phyloP scores from a whole-genome alignment of 2,797 vertebrate genomes.

The Pteronotus mesoamericanus region DNA sequence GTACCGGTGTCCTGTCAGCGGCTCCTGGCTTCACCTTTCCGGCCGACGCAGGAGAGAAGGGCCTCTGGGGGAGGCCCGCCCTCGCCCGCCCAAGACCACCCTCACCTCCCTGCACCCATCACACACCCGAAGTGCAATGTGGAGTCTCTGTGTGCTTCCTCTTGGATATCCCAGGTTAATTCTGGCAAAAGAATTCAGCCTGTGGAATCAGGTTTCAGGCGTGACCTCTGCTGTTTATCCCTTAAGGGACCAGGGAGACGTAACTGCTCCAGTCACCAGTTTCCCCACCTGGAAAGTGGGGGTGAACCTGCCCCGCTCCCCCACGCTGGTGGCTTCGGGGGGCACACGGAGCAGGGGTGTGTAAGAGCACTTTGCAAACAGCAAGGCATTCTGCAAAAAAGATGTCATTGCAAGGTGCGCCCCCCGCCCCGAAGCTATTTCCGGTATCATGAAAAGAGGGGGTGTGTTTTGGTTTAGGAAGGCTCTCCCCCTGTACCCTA shows the following conservation, averaged over 20 bases:
- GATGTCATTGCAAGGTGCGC: fast-evolving
- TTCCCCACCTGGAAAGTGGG: not conserved
- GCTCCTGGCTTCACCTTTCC: not conserved
- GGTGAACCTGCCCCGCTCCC: fast-evolving
- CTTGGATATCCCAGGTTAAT: not conserved
- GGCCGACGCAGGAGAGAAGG: not conserved
- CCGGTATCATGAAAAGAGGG: not conserved
- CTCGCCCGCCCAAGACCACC: no score
- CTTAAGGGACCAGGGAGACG: not conserved
- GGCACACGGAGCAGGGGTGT: not conserved
- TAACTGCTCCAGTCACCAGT: not conserved
- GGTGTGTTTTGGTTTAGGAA: not conserved
- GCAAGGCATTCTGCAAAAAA: not conserved
- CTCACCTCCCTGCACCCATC: not conserved
- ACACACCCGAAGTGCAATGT: fast-evolving
- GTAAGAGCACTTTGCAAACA: no score
- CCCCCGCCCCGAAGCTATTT: not conserved
- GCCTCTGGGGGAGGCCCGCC: not conserved
- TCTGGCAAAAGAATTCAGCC: not conserved
- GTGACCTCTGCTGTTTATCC: not conserved
- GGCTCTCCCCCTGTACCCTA: not conserved
- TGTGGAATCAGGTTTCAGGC: not conserved
- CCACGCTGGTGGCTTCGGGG: not conserved
- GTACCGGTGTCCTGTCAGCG: not conserved
- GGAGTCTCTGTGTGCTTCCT: not conserved